Conservation (phyloP, 2,113 vertebrate species). For the Brachypteracias leptosomus region DNA sequence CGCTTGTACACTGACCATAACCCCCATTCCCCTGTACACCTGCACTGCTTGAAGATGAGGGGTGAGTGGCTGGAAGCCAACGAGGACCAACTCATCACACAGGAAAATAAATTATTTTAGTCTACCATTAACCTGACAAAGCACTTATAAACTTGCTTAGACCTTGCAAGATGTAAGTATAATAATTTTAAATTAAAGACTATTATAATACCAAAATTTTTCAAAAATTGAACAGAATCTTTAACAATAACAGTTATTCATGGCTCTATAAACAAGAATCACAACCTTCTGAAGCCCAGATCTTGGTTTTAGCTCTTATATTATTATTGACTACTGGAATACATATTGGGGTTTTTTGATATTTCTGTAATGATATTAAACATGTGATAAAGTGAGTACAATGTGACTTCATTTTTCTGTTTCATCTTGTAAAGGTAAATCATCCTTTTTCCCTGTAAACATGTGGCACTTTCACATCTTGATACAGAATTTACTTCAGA, state of each 20-base stretch:
- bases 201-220: not conserved
- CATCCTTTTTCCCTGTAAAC: not conserved
- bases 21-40: rapidly evolving
- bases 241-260: not conserved
- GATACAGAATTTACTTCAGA: not conserved
- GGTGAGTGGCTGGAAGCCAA: not conserved
- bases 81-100: not conserved
- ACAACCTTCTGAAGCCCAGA: not conserved
- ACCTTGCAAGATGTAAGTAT: not conserved
- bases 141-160: not conserved
- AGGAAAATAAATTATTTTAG: not conserved
- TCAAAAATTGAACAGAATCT: not conserved
- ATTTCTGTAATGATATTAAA: not conserved
- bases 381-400: not conserved
- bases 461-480: not conserved
- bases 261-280: not conserved
- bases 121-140: not conserved
- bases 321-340: not conserved
- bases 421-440: not conserved
- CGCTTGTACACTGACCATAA: not conserved
- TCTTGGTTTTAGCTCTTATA: not conserved
- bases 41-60: not conserved
- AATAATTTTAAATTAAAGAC: not conserved
- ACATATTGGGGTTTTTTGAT: too few relatives aligned
- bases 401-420: not conserved